phyloP scores from a whole-genome alignment of 2,797 vertebrate genomes.

The Sebastes hubbsi region DNA sequence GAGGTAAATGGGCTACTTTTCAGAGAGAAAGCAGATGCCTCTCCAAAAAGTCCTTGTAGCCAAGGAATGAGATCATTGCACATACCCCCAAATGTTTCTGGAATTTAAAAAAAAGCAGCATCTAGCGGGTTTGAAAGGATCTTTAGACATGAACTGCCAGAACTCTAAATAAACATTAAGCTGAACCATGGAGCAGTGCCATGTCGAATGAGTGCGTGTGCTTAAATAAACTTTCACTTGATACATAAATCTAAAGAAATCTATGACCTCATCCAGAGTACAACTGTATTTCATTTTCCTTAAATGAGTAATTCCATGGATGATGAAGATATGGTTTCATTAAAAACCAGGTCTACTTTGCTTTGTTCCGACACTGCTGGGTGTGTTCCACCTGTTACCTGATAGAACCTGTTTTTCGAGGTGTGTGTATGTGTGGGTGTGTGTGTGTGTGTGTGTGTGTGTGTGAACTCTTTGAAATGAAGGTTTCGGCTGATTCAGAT shows the following conservation, averaged over 20 bases:
- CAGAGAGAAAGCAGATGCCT: not conserved
- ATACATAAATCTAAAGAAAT: not conserved
- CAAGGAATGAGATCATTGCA: not conserved
- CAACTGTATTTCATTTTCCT: not conserved
- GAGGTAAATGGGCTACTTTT: not conserved
- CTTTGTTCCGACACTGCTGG: constrained; percentile 9
- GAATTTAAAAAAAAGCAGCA: not conserved
- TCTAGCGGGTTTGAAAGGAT: not conserved
- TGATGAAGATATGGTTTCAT: not conserved
- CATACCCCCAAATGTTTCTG: not conserved
- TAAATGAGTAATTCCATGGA: not conserved
- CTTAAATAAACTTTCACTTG: not conserved
- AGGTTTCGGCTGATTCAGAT: not conserved
- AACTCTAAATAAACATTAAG: not conserved
- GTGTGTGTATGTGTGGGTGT: not conserved
- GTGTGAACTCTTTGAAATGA: not conserved
- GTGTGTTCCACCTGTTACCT: constrained; percentile 26
- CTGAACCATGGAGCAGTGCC: not conserved
- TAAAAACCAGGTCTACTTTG: not conserved
- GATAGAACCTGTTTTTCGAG: constrained; percentile 50
- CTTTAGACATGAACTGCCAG: not conserved
- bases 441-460: not conserved
- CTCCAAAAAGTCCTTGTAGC: not conserved
- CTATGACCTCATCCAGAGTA: not conserved
- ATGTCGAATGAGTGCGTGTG: not conserved